Conservation (phyloP, 2,888 invertebrate genomes). For the Trichopoda pennipes region DNA sequence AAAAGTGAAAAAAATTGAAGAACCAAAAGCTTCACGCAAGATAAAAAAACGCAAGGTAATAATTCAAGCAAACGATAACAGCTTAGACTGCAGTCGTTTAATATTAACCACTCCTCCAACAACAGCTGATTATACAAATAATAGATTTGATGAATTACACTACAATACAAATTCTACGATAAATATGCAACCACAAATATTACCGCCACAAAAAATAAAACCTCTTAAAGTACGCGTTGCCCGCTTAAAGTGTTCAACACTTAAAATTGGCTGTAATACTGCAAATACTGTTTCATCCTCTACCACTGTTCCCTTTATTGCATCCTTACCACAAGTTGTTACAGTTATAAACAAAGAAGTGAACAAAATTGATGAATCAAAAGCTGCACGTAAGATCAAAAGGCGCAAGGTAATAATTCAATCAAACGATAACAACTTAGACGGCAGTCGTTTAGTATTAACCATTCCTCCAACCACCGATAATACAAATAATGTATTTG, state of each 20-base stretch:
- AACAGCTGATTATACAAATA: constrained; percentile 59
- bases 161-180: neutral
- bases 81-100: constrained; percentile 43
- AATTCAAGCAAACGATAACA: neutral
- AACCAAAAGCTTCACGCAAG: neutral
- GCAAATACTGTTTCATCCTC: neutral
- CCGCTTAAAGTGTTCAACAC: constrained; percentile 26
- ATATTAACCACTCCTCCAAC: constrained; percentile 23
- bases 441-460: constrained; percentile 37
- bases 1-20: constrained; percentile 10
- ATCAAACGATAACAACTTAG: constrained; percentile 22
- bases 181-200: neutral
- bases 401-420: neutral
- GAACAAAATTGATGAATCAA: neutral
- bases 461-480: constrained; percentile 30
- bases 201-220: neutral
- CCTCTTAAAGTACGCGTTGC: constrained; percentile 62
- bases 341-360: neutral
- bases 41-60: neutral
- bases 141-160: constrained; percentile 61
- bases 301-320: neutral
- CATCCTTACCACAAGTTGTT: neutral
- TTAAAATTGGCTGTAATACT: neutral
- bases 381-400: neutral
- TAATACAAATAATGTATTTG: constrained; percentile 63